phyloP scores from a whole-genome alignment of 2,888 invertebrate genomes.

The Dione vanillae region DNA sequence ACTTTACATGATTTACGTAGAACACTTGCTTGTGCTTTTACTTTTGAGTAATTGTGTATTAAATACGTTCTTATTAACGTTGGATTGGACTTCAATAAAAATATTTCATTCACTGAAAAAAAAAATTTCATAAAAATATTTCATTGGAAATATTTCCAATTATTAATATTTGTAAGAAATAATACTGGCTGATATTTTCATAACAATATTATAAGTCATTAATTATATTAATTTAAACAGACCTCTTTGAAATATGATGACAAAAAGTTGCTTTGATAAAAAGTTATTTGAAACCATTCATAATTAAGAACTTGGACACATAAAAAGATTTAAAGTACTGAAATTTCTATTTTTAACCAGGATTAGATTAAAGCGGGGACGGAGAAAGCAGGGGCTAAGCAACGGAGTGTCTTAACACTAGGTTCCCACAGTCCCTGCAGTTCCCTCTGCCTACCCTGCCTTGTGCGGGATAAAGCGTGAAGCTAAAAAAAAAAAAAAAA shows the following conservation, averaged over 20 bases:
- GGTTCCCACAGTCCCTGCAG: too few species aligned
- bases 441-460: too few species aligned
- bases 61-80: too few species aligned
- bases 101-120: too few species aligned
- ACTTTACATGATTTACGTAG: too few species aligned
- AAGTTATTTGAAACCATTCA: conserved; percentile 1
- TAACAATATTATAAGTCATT: neutral
- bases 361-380: neutral
- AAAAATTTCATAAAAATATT: neutral
- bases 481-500: too few species aligned
- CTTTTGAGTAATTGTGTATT: neutral
- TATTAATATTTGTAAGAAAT: neutral
- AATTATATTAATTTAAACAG: neutral
- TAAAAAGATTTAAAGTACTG: neutral
- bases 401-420: too few species aligned
- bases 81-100: too few species aligned
- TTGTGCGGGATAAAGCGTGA: too few species aligned
- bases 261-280: conserved; percentile 17
- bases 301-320: conserved; percentile 2
- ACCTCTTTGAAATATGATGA: conserved; percentile 17
- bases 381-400: too few species aligned
- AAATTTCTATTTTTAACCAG: neutral
- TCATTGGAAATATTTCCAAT: neutral
- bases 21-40: too few species aligned
- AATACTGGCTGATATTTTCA: neutral